Conservation (phyloP, 2,888 invertebrate species). For the Drosophila recens region DNA sequence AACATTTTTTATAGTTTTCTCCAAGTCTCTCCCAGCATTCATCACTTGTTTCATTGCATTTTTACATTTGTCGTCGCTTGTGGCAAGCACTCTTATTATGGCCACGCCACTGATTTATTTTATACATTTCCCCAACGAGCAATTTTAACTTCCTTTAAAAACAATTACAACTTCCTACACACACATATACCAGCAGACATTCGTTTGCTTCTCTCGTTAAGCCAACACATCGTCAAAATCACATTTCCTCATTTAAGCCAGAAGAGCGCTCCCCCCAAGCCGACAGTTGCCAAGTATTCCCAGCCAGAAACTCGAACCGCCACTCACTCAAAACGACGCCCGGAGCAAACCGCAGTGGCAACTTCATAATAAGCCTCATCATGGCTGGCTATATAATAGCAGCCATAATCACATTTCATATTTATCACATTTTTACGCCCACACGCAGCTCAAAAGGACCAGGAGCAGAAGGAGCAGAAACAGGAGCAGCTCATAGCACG, state of each 20-base stretch:
- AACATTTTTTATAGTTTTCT: constrained; percentile 20
- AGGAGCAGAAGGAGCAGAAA: not conserved
- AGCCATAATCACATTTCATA: constrained; percentile 83
- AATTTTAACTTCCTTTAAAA: constrained; percentile 78
- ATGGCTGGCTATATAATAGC: constrained; percentile 74
- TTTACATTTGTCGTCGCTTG: constrained; percentile 17
- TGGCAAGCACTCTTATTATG: constrained; percentile 26
- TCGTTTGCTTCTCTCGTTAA: constrained; percentile 64
- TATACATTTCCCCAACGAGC: constrained; percentile 78
- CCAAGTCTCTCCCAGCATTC: not conserved
- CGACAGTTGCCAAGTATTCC: not conserved
- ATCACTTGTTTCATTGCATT: constrained; percentile 28
- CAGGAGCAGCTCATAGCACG: constrained; percentile 35
- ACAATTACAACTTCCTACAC: constrained; percentile 76
- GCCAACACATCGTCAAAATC: constrained; percentile 83
- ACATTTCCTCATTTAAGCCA: constrained; percentile 73
- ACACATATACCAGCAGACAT: constrained; percentile 17
- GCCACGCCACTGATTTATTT: constrained; percentile 64
- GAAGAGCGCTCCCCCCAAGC: constrained; percentile 5
- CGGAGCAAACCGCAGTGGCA: constrained; percentile 70
- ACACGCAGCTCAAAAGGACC: constrained; percentile 45
- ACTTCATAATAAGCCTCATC: constrained; percentile 80
- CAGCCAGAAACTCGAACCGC: not conserved
- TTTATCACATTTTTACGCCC: constrained; percentile 82
- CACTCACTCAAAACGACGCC: constrained; percentile 78